A percentile compares a stretch with the other conserved stretches of the same genome.
These are phyloP conservation scores for Micromesistius poutassou DNA, from an alignment of 2,797 vertebrate genomes.

Conservation along the genomic window DNA sequence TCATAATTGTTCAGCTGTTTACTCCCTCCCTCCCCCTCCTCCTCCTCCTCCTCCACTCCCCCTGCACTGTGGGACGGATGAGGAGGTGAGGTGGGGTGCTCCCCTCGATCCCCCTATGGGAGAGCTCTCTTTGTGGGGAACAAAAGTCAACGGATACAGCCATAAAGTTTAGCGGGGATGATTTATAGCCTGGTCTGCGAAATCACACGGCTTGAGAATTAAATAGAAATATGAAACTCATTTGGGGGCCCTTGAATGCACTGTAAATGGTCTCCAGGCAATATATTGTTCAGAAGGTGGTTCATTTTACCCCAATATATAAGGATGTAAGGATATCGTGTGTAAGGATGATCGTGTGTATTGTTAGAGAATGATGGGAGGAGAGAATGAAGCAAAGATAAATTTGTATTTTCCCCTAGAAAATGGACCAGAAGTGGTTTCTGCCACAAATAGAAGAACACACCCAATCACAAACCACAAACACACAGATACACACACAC, in stretches of 20 bases:
- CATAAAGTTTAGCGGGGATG: neutral
- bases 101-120: neutral
- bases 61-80: too few species aligned
- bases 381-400: neutral
- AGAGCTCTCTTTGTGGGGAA: neutral
- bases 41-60: neutral
- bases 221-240: neutral
- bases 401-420: too few species aligned
- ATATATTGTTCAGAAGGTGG: neutral
- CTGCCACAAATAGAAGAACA: too few species aligned
- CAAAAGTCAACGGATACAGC: neutral
- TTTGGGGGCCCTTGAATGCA: neutral
- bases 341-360: neutral
- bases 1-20: neutral
- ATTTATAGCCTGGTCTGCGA: neutral
- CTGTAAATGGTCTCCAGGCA: neutral
- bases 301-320: neutral
- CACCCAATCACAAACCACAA: too few species aligned
- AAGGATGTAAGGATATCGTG: too few species aligned
- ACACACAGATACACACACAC: neutral
- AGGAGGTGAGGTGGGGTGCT: too few species aligned
- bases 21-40: conserved; percentile 11
- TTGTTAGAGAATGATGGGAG: neutral
- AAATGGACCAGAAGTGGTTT: too few species aligned
- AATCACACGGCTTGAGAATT: neutral